phyloP scores from a whole-genome alignment of 37 sponge, comb jelly and placozoan species.

The Aphrocallistes beatrix region DNA sequence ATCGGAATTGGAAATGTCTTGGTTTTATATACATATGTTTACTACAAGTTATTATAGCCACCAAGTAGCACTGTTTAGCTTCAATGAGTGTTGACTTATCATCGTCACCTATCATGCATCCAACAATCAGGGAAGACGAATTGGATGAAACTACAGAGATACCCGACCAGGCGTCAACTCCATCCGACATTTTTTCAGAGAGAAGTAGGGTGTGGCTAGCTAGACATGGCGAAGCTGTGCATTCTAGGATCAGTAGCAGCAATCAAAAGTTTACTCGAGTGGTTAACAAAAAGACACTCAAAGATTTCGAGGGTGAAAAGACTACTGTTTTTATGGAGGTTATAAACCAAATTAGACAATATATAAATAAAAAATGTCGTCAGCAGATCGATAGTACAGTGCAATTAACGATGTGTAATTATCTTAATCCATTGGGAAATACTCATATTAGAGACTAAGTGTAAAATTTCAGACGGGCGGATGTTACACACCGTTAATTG shows the following conservation, averaged over 20 bases:
- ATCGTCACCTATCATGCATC: neutral
- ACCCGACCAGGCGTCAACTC: neutral
- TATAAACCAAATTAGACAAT: too few relatives aligned
- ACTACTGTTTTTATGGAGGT: constrained; percentile 12
- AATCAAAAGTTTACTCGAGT: neutral
- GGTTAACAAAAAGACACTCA: neutral
- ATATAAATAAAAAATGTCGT: too few relatives aligned
- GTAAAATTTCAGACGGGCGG: too few relatives aligned
- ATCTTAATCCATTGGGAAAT: too few relatives aligned
- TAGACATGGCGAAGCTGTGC: neutral
- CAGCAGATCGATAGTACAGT: too few relatives aligned
- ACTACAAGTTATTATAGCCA: neutral
- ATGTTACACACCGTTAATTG: too few relatives aligned
- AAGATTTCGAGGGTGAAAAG: neutral
- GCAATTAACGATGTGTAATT: too few relatives aligned
- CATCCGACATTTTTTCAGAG: neutral
- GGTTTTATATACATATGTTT: neutral
- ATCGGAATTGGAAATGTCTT: neutral
- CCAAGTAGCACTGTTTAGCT: neutral
- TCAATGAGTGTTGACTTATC: neutral
- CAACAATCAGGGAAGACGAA: neutral
- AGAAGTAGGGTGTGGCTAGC: neutral
- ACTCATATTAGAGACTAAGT: too few relatives aligned
- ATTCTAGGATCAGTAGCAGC: neutral
- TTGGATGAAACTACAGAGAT: neutral